A percentile compares a stretch with the other conserved stretches of the same genome.
Evolutionary conservation across 1,140 invertebrate species (phyloP).

Genomic region (Eubasilissa regina): DNA sequence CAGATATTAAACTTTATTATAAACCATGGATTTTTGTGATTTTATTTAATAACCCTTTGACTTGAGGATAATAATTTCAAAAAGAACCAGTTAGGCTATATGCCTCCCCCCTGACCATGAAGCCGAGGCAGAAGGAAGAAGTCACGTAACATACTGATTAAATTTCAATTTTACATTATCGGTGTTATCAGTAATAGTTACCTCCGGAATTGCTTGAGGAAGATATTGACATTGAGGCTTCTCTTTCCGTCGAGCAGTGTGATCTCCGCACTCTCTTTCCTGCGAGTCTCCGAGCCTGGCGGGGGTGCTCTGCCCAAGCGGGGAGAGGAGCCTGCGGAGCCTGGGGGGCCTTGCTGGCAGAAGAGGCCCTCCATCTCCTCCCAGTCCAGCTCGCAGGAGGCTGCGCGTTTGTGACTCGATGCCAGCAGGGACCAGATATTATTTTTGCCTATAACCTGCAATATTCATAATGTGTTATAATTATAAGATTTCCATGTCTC

Average conservation of each 20-base stretch:
- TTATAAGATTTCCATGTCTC: too few species aligned
- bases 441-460: constrained; percentile 84
- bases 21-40: too few species aligned
- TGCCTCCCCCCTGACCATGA: too few species aligned
- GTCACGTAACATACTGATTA: too few species aligned
- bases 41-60: too few species aligned
- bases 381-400: constrained; percentile 88
- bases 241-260: constrained; percentile 93
- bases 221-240: constrained; percentile 97
- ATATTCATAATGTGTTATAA: not conserved
- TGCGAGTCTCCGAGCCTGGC: constrained; percentile 67
- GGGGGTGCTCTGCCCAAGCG: constrained; percentile 72
- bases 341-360: constrained; percentile 83
- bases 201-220: constrained; percentile 97
- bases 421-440: constrained; percentile 96
- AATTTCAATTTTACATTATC: too few species aligned
- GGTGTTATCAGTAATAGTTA: constrained; percentile 62
- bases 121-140: too few species aligned
- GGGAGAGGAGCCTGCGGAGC: constrained; percentile 74
- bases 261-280: constrained; percentile 85
- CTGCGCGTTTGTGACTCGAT: constrained; percentile 83
- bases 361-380: constrained; percentile 93
- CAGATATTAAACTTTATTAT: too few species aligned
- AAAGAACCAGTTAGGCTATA: too few species aligned
- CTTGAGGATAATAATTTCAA: too few species aligned